Base-by-base conservation (phyloP, 2,113 vertebrate species). In the Pelodiscus sinensis region DNA sequence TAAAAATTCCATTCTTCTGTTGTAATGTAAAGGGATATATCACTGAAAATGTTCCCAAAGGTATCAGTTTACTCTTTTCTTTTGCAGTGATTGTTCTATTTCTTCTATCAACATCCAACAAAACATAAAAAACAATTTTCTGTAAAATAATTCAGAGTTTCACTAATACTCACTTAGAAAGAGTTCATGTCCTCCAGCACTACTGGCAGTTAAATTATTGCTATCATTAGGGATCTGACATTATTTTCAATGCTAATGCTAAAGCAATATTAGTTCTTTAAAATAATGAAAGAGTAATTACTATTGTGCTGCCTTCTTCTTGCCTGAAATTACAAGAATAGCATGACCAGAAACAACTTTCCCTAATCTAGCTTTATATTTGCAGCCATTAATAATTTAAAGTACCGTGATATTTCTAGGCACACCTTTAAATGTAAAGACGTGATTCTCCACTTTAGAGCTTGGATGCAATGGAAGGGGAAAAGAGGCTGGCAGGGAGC, bases 371-470 rank as follows among this genome's bases (percentile, higher is more conserved):
- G 27, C 10, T 87, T 89, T 92, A 62, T 84, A 73, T 82, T 55
- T 86, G 25, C 60, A 93, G 18, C 27, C 77, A 95, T 92, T 94
- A 86, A 91, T 92, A 95, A 94, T 44, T 85, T 90, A 82, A 94
- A 96, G 88, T 80, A 83, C 27, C 11, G 15, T 5, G 2, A 31
- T 88, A 27, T 60, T 90, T 89, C 44, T 85, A 91, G 44, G 92
- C 65, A 84, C 31, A 71, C 51, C 86, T 90, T 90, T 82, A 79
- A 85, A 75, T 29, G 38, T 71, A 88, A 90, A 90, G n/a, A 31
- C 29, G 35, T 79, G 13, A 73, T 51, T 95, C 31, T 85, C 71
- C 21, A 22, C 65, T 87, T 71, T 38, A 88, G 9, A 52, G n/a
- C 73, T 65, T 60, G 81, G 7, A 6, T 89, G 58, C 83, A 91